Evolutionary conservation across 2,797 vertebrate genomes (phyloP), one percentile per base, ranked within the genome.

Genomic region (Crocidura indochinensis): DNA sequence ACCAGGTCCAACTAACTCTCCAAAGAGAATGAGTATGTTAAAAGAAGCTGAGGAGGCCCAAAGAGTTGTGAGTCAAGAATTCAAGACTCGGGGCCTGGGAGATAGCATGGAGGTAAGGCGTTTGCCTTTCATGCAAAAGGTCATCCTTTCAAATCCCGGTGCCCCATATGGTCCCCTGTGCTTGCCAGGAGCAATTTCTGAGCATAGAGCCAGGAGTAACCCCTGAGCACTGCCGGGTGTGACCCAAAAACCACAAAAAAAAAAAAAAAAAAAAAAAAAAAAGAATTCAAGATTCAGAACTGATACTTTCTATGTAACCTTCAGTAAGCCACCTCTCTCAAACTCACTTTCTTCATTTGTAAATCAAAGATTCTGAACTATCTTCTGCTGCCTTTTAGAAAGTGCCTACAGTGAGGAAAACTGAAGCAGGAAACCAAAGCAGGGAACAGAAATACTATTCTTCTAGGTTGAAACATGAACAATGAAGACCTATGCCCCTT

Each of bases 401-500:
- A 85, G 74, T 24, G 77, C 56, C 82, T 24, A 27, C 29, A 8
- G 2, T 6, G 0, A 74, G 19, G 27, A 8, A 19, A 87, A 62
- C 49, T 19, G 17, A 69, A 5, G 46, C 9, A 67, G 64, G 20
- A 53, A n/a, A 62, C 49, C 15, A 12, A 69, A 5, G 46, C 9
- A 67, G 64, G 20, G 47, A n/a, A 14, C 8, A 38, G 14, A 19
- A 46, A 20, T 5, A 10, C 4, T 29, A 22, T 38, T 38, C 10
- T 38, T 46, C 62, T 8, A n/a, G 31, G 75, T 85, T 17, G 46
- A 49, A 78, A 46, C 31, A 20, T 2, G 14, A 74, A 12, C 4
- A 17, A 27, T 12, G 9, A 62, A 53, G 56, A 69, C 1, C 7
- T 0, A 2, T 22, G 6, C 3, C n/a, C n/a, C n/a, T 4, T 38